Base-by-base conservation (phyloP, 2,797 vertebrate genomes). In the Hippopotamyrus pictus region DNA sequence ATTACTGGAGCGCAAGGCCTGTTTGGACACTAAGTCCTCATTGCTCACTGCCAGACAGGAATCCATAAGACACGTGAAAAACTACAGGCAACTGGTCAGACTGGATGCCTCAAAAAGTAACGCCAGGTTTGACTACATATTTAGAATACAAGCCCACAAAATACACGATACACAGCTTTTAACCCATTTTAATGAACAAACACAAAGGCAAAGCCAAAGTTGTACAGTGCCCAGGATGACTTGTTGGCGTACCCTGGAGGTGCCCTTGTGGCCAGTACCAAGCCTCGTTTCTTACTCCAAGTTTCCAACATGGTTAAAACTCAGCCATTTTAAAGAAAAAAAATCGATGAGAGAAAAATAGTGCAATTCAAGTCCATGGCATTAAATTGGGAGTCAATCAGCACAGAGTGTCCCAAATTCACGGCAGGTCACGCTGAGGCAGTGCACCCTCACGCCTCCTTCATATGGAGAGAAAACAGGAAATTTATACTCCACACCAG, bases 401-500 rank as follows among this genome's bases (percentile, higher is more conserved):
- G 90, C 90, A 88, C 92, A 89, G 90, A 90, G n/a, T 25, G 33
- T 37, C 29, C 69, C 1, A 5, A 37, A 29, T 37, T 73, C 90
- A 91, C 87, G 88, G 76, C 84, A 90, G 51, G 59, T 62, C n/a
- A 62, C 88, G 91, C 41, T 37, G 51, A 93, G 92, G 88, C 48
- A 89, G 90, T 69, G 17, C 92, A 87, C 93, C 89, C 92, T 90
- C 93, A 41, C 59, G 17, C 57, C 22, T 44, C 37, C 69, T 25
- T 22, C 69, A 73, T 92, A 92, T 90, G 93, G 92, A 92, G 33
- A 37, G 69, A 12, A 91, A 41, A 91, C 91, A 12, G 90, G 54
- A 87, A 93, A 94, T 89, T 91, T 93, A 54, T 88, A 94, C 91
- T 95, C 88, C 87, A 90, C 29, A 14, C 54, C 29, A 50, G 22